phyloP scores from a whole-genome alignment of 2,797 vertebrate species.

The Paratrypauchen microcephalus region DNA sequence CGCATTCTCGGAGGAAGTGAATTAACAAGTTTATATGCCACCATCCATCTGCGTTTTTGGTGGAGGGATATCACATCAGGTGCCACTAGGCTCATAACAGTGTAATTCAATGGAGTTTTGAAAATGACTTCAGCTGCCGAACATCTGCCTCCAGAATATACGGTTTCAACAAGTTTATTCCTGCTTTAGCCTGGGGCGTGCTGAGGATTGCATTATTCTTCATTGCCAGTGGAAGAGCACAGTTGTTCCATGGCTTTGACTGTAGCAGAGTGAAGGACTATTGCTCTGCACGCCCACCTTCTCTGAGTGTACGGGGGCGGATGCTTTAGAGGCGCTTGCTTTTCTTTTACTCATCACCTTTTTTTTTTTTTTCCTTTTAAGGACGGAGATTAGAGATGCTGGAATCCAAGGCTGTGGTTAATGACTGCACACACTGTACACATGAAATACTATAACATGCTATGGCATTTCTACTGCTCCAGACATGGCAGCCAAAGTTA shows the following conservation, averaged over 20 bases:
- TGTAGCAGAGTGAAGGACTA: conserved; percentile 67
- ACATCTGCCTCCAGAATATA: conserved; percentile 62
- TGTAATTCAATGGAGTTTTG: conserved; percentile 55
- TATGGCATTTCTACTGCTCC: no score
- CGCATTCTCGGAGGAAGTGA: conserved; percentile 11
- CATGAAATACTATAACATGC: not conserved
- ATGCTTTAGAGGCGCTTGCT: conserved; percentile 73
- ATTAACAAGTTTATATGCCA: conserved; percentile 16
- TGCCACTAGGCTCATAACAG: conserved; percentile 30
- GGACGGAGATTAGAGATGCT: conserved; percentile 51
- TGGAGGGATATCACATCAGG: conserved; percentile 36
- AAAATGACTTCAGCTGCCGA: conserved; percentile 56
- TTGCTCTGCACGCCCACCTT: conserved; percentile 78
- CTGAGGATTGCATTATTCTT: conserved; percentile 69
- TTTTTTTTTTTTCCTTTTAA: conserved; percentile 47
- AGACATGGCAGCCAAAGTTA: no score
- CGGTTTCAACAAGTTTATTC: conserved; percentile 64
- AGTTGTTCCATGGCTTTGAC: conserved; percentile 74
- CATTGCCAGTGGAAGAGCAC: conserved; percentile 66
- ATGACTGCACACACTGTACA: conserved; percentile 18
- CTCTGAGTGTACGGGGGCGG: conserved; percentile 74
- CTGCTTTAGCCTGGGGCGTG: conserved; percentile 52
- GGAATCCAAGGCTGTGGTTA: conserved; percentile 38
- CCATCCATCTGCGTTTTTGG: conserved; percentile 33
- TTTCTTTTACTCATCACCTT: conserved; percentile 66